These are phyloP conservation scores for Acrobasis consociella DNA, from an alignment of 2,888 invertebrate genomes.

Conservation along the genomic window DNA sequence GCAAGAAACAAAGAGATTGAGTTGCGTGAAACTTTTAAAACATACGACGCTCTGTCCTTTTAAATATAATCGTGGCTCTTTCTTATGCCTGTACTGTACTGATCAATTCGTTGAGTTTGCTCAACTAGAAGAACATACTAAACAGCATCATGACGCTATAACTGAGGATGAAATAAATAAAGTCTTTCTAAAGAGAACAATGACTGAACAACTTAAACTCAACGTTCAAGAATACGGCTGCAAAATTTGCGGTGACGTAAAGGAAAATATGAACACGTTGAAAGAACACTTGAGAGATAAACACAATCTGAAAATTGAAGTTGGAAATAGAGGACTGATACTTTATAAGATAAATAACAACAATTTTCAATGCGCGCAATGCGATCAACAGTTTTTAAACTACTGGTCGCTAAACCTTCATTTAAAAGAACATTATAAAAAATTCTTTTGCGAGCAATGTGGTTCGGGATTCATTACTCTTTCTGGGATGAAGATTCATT, in stretches of 20 bases:
- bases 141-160: not conserved
- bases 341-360: slow-evolving; percentile 22
- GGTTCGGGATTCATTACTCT: slow-evolving; percentile 45
- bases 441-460: slow-evolving; percentile 48
- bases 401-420: slow-evolving; percentile 36
- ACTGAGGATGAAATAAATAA: not conserved
- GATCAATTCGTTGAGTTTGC: not conserved
- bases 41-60: not conserved
- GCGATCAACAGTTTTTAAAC: slow-evolving; percentile 18
- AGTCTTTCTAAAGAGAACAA: not conserved
- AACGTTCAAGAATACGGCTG: slow-evolving; percentile 23
- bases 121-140: not conserved
- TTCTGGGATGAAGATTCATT: slow-evolving; percentile 41
- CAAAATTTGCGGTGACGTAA: slow-evolving; percentile 28
- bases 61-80: not conserved
- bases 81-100: slow-evolving; percentile 3
- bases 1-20: not conserved
- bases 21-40: not conserved
- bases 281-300: slow-evolving; percentile 25
- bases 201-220: not conserved
- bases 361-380: slow-evolving; percentile 20
- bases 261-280: slow-evolving; percentile 20
- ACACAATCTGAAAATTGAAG: slow-evolving; percentile 22
- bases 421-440: slow-evolving; percentile 49
- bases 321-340: slow-evolving; percentile 22